Percentiles rank a stretch among this genome's conserved stretches.
Evolutionary conservation across 2,113 vertebrate species (phyloP).

Genomic region (Hiodon tergisus): DNA sequence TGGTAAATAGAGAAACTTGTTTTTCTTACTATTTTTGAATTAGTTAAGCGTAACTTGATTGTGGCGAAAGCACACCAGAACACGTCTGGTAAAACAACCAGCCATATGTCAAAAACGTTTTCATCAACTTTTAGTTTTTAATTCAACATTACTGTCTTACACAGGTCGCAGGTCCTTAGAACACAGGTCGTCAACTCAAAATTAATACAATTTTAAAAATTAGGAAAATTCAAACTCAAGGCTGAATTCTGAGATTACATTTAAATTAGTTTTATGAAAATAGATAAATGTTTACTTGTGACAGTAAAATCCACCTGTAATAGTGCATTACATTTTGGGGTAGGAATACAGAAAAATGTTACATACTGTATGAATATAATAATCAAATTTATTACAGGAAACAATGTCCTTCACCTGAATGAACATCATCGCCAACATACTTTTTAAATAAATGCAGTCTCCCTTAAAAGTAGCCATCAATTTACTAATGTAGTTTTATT

Average conservation of each 20-base stretch:
- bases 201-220: constrained; percentile 1
- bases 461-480: no score
- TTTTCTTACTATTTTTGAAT: constrained; percentile 29
- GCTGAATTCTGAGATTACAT: not conserved
- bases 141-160: not conserved
- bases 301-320: not conserved
- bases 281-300: constrained; percentile 13
- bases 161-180: no score
- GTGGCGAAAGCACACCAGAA: constrained; percentile 62
- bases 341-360: not conserved
- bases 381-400: no score
- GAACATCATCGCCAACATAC: no score
- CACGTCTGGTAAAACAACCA: constrained; percentile 67
- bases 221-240: constrained; percentile 1
- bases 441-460: no score
- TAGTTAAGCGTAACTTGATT: constrained; percentile 63
- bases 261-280: constrained; percentile 8
- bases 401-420: no score
- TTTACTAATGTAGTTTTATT: no score
- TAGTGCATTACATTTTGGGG: not conserved
- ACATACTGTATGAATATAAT: no score
- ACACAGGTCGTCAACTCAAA: not conserved
- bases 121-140: constrained; percentile 38
- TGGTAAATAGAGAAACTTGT: constrained; percentile 25
- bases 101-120: constrained; percentile 58